These are phyloP conservation scores for Sebastiscus albofasciatus DNA, from an alignment of 2,797 vertebrate genomes.

Conservation along the genomic window DNA sequence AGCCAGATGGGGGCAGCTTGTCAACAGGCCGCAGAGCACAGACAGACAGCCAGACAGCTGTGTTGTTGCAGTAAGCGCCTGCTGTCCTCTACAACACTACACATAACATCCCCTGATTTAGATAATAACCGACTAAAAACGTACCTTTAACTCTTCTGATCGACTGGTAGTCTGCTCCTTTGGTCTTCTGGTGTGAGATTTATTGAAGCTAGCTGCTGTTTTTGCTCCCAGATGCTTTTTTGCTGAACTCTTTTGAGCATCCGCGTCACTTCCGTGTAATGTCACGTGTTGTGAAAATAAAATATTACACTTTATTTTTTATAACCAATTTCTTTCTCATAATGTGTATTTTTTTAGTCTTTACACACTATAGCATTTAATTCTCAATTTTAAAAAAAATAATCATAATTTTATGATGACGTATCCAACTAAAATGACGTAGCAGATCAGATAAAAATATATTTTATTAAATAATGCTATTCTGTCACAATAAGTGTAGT, in stretches of 20 bases:
- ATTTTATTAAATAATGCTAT: not conserved
- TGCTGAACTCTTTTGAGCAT: slow-evolving; percentile 76
- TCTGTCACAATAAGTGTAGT: too few species aligned
- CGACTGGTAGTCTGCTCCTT: slow-evolving; percentile 12
- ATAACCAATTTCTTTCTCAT: not conserved
- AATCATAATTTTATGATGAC: too few species aligned
- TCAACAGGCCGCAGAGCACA: slow-evolving; percentile 72
- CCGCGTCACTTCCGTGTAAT: slow-evolving; percentile 80
- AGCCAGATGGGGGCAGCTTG: slow-evolving; percentile 51
- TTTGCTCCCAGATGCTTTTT: slow-evolving; percentile 76
- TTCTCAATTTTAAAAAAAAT: not conserved
- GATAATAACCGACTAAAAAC: not conserved
- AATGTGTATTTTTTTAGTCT: not conserved
- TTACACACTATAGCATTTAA: rapidly evolving
- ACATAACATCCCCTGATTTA: not conserved
- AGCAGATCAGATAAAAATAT: not conserved
- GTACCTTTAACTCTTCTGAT: slow-evolving; percentile 33
- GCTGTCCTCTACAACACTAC: slow-evolving; percentile 16
- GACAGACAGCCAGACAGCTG: slow-evolving; percentile 55
- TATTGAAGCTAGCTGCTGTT: slow-evolving; percentile 63
- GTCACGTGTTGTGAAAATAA: slow-evolving; percentile 65
- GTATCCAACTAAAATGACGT: not conserved
- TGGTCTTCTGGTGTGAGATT: slow-evolving; percentile 27
- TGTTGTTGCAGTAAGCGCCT: slow-evolving; percentile 33
- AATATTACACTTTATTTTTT: not conserved